Evolutionary conservation across 1,140 invertebrate genomes (phyloP).

Genomic region (Phocides pigmalion): DNA sequence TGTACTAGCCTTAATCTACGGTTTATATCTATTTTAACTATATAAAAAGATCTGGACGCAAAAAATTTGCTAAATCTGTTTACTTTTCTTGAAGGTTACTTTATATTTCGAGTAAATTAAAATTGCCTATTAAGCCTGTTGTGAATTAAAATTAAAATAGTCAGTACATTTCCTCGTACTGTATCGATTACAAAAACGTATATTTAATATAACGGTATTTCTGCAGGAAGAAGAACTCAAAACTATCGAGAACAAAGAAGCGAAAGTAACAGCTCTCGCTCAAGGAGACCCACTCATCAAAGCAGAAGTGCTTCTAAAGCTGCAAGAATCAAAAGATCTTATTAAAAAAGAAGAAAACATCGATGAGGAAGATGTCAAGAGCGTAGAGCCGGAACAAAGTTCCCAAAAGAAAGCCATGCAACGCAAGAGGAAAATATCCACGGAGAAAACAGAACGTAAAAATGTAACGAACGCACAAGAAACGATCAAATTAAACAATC

Average conservation of each 20-base stretch:
- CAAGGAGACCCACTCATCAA: slow-evolving; percentile 66
- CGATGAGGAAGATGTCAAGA: slow-evolving; percentile 11
- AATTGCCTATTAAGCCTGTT: no score
- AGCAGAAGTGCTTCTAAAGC: slow-evolving; percentile 56
- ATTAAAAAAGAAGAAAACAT: slow-evolving; percentile 40
- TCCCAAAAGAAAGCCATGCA: slow-evolving; percentile 32
- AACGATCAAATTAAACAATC: slow-evolving; percentile 10
- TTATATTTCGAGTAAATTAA: no score
- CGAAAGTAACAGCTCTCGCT: slow-evolving; percentile 58
- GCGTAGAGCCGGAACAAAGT: slow-evolving; percentile 15
- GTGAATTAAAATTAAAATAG: no score
- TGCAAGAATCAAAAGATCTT: slow-evolving; percentile 48
- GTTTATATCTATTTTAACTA: no score
- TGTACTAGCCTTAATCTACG: no score
- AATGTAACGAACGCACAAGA: slow-evolving; percentile 22
- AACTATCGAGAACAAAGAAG: slow-evolving; percentile 62
- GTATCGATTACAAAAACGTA: no score
- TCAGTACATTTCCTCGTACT: no score
- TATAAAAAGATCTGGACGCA: no score
- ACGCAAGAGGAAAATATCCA: slow-evolving; percentile 57
- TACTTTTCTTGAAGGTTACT: no score
- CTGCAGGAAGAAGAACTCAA: slow-evolving; percentile 62
- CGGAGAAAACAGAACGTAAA: slow-evolving; percentile 42
- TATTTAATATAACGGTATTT: slow-evolving; percentile 11
- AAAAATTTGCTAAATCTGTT: no score